These are phyloP conservation scores for Drosophila koepferae DNA, from an alignment of 2,888 invertebrate species.

Conservation along the genomic window DNA sequence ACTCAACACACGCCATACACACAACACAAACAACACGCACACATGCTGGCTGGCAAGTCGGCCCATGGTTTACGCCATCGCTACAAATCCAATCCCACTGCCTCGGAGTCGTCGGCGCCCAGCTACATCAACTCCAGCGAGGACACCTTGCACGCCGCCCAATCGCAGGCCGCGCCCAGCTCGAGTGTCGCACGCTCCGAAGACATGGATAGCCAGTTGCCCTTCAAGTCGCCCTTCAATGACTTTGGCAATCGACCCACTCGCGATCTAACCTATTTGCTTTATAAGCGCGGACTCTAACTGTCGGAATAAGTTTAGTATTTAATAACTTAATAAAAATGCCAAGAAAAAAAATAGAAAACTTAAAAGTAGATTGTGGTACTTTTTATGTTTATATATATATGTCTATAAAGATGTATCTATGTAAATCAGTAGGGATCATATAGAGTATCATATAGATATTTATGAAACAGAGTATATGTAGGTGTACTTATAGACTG, in stretches of 20 bases:
- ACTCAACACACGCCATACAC: not conserved
- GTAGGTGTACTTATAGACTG: too few species aligned
- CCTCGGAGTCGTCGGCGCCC: constrained; percentile 1
- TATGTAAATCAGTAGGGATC: too few species aligned
- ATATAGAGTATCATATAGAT: too few species aligned
- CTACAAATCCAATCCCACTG: constrained; percentile 8
- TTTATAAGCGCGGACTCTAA: constrained; percentile 66
- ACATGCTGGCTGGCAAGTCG: constrained; percentile 17
- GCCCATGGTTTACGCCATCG: constrained; percentile 6
- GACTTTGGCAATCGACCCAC: constrained; percentile 69
- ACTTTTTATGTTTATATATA: not conserved
- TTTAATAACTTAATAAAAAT: constrained; percentile 38
- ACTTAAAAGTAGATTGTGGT: not conserved
- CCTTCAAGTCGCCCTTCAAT: constrained; percentile 69
- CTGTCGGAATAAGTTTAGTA: constrained; percentile 11
- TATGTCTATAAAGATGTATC: too few species aligned
- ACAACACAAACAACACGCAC: constrained; percentile 2
- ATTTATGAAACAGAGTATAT: too few species aligned
- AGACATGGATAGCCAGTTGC: constrained; percentile 49
- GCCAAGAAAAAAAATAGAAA: not conserved
- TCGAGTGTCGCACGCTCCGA: constrained; percentile 6
- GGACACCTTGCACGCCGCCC: constrained; percentile 57
- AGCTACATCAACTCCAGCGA: constrained; percentile 66
- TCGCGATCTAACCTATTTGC: constrained; percentile 62
- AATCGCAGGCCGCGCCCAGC: constrained; percentile 39